Evolutionary conservation across 2,888 invertebrate genomes (phyloP), one percentile per base, ranked within the genome.

Genomic region (Ophonus ardosiacus): DNA sequence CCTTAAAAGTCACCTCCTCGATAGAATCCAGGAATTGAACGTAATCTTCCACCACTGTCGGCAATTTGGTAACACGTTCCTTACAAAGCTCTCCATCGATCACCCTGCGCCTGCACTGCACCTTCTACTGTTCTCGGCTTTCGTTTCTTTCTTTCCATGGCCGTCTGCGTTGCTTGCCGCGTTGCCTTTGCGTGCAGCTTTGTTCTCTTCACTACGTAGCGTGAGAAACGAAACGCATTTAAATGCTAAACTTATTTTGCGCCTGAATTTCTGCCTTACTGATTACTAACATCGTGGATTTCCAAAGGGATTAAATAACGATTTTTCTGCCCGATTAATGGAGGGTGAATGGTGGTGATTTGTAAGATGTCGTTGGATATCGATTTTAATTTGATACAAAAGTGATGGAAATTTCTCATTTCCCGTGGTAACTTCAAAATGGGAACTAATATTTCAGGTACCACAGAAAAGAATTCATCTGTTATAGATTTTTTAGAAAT

Each of bases 21-120:
- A 85, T 81, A 85, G 81, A 85, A 85, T 76, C 76, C 85, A 57
- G 85, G 85, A 85, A 85, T 85, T 85, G 81, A 85, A 85, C 81
- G 88, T 88, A 89, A 89, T 89, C 88, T 88, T 86, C 88, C 87
- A 86, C 88, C 88, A 87, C 87, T 89, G 89, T 89, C 89, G 89
- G 88, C 89, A 89, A 90, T 90, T 89, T 88, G 88, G 89, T 88
- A 89, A 89, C 89, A 90, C 88, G 89, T 89, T 80, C 88, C 88
- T 88, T 88, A 88, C 87, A 89, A 89, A 89, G 88, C 89, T 88
- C 87, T 87, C 88, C 88, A 89, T 90, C 89, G 89, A 90, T 90
- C 90, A 89, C 56, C 31, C 87, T 87, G 78, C 80, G 17, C 15
- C 57, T 78, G 56, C 56, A 31, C 24, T 59, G 57, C 78, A 78